Evolutionary conservation across 2,113 vertebrate species (phyloP), one percentile per base, ranked within the genome.

Genomic region (Lampris megalopsis): DNA sequence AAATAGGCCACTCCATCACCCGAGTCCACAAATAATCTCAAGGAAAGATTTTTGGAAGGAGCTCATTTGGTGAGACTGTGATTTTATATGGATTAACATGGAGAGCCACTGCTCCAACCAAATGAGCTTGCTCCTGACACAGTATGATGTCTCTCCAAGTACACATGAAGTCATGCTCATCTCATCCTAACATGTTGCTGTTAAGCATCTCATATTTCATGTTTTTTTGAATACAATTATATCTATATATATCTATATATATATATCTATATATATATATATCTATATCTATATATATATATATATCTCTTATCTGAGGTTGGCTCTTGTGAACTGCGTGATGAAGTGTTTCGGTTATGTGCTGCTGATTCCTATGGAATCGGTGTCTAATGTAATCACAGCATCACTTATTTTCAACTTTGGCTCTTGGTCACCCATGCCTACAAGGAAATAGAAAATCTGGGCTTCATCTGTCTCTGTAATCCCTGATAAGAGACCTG

Each of bases 1-100:
- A 91, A 67, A 74, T 65, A 64, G 36, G 67, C 64, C 35, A 9
- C 63, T 85, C 52, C 61, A 49, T 86, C 79, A 69, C 66, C 67
- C 9, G 11, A 2, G 38, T 64, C 45, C 43, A 24, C 62, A 68
- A 68, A 64, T 58, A 77, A 9, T 80, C 40, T 40, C 49, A 66
- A 48, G n/a, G 0, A 54, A 63, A 64, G 13, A 6, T 56, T 2
- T 66, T 4, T 37, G 1, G 35, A 7, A 9, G 5, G 36, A 36
- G 9, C 35, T 56, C 4, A 11, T 53, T 11, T 13, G 8, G 60
- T 83, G 37, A 83, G 81, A 73, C 81, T 11, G 7, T 7, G 7
- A 6, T 74, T 36, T 73, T 38, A 68, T 24, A 57, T 37, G 63
- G 60, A 57, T 35, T 11, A 36, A 24, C 1, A 57, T 35, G 43